A percentile compares a stretch with the other conserved stretches of the same genome.
phyloP scores from a whole-genome alignment of 2,888 invertebrate species.

The Idaea straminata region DNA sequence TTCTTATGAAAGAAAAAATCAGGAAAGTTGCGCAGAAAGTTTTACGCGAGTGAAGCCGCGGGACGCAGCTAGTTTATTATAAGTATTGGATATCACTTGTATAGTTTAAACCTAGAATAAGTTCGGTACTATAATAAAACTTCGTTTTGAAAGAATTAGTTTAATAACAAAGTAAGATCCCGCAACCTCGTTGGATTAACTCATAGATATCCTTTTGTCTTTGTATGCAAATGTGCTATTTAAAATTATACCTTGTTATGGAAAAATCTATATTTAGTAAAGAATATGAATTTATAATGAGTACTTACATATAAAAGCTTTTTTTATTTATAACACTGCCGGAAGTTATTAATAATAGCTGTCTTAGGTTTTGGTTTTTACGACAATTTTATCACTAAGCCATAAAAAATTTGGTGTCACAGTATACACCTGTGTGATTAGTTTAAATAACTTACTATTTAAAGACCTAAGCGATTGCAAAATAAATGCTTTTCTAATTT shows the following conservation, averaged over 20 bases:
- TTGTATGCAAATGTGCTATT: conserved; percentile 57
- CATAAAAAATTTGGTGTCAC: not conserved
- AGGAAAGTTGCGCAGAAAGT: too few species aligned
- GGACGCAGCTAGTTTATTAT: too few species aligned
- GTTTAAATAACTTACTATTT: not conserved
- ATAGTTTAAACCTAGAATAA: too few species aligned
- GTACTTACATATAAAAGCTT: not conserved
- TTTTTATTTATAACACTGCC: not conserved
- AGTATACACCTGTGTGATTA: not conserved
- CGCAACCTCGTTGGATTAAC: conserved; percentile 25
- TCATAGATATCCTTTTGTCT: conserved; percentile 35
- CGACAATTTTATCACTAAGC: not conserved
- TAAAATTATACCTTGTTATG: conserved; percentile 32
- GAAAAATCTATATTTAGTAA: not conserved
- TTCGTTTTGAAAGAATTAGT: conserved; percentile 19
- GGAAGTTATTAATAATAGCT: not conserved
- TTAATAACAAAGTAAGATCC: conserved; percentile 38
- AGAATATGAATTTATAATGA: not conserved
- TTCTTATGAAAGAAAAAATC: too few species aligned
- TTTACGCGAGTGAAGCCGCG: too few species aligned
- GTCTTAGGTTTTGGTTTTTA: not conserved
- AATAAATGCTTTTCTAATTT: not conserved
- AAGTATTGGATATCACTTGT: too few species aligned
- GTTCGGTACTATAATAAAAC: too few species aligned
- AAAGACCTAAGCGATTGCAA: not conserved